Evolutionary conservation across 2,888 invertebrate genomes (phyloP).

Genomic region (Agrotis segetum): DNA sequence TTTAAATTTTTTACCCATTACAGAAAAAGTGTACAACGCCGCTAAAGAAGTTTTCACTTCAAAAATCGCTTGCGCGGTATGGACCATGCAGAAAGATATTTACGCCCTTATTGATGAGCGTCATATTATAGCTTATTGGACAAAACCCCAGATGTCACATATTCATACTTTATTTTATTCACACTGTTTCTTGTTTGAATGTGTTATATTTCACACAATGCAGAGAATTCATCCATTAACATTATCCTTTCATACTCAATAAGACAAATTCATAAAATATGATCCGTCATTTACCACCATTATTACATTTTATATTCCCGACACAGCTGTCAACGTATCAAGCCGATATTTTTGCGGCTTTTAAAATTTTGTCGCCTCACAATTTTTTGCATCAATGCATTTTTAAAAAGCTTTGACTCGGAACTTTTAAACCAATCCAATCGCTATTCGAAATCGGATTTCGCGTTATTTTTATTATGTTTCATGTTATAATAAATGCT

Average conservation of each 20-base stretch:
- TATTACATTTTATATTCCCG: constrained; percentile 37
- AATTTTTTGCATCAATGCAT: constrained; percentile 55
- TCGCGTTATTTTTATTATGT: constrained; percentile 42
- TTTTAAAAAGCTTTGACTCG: constrained; percentile 59
- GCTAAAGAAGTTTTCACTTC: too few relatives aligned
- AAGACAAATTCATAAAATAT: constrained; percentile 43
- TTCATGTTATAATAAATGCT: constrained; percentile 7
- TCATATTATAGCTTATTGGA: too few relatives aligned
- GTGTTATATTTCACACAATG: not conserved
- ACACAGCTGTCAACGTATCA: constrained; percentile 37
- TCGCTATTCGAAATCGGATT: constrained; percentile 49
- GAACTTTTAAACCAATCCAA: constrained; percentile 58
- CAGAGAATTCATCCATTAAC: not conserved
- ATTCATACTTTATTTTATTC: too few relatives aligned
- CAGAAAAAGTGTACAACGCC: too few relatives aligned
- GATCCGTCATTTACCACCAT: constrained; percentile 34
- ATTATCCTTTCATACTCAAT: not conserved
- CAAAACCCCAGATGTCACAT: too few relatives aligned
- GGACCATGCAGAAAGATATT: too few relatives aligned
- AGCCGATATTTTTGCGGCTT: constrained; percentile 46
- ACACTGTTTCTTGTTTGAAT: not conserved
- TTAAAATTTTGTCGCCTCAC: constrained; percentile 38
- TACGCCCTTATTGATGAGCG: too few relatives aligned
- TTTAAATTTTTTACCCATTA: too few relatives aligned
- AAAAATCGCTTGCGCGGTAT: too few relatives aligned